Evolutionary conservation across 2,113 vertebrate genomes (phyloP).

Genomic region (Polypterus bichir): DNA sequence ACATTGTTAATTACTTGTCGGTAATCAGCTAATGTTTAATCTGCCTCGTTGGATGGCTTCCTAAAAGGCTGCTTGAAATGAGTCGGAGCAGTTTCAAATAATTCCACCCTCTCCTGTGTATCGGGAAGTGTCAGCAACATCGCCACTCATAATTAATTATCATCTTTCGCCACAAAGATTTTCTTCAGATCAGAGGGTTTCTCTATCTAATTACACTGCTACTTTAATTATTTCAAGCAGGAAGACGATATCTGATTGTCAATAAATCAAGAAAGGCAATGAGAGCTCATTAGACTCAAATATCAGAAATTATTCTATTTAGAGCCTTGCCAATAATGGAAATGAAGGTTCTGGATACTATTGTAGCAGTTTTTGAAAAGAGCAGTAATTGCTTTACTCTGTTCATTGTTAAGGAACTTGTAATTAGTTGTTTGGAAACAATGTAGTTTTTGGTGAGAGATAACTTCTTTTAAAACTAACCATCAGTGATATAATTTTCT

Average conservation of each 20-base stretch:
- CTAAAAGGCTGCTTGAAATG: constrained; percentile 39
- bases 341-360: constrained; percentile 21
- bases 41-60: constrained; percentile 49
- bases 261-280: constrained; percentile 46
- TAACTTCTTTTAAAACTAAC: background rate
- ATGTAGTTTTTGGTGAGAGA: background rate
- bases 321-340: constrained; percentile 37
- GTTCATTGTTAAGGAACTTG: background rate
- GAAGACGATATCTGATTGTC: constrained; percentile 36
- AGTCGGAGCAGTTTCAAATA: constrained; percentile 25
- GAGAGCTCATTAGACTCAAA: constrained; percentile 35
- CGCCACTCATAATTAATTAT: constrained; percentile 47
- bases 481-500: too few species aligned
- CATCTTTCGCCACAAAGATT: constrained; percentile 33
- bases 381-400: constrained; percentile 17
- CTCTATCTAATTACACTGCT: constrained; percentile 44
- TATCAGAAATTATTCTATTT: constrained; percentile 48
- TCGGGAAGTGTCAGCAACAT: constrained; percentile 30
- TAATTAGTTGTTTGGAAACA: background rate
- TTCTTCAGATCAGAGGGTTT: constrained; percentile 36
- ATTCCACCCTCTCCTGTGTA: constrained; percentile 22
- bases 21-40: constrained; percentile 79
- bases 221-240: constrained; percentile 42
- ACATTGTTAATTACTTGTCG: constrained; percentile 76
- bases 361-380: constrained; percentile 21